These are phyloP conservation scores for Phocoena phocoena DNA, from an alignment of 2,113 vertebrate genomes.

Conservation along the genomic window DNA sequence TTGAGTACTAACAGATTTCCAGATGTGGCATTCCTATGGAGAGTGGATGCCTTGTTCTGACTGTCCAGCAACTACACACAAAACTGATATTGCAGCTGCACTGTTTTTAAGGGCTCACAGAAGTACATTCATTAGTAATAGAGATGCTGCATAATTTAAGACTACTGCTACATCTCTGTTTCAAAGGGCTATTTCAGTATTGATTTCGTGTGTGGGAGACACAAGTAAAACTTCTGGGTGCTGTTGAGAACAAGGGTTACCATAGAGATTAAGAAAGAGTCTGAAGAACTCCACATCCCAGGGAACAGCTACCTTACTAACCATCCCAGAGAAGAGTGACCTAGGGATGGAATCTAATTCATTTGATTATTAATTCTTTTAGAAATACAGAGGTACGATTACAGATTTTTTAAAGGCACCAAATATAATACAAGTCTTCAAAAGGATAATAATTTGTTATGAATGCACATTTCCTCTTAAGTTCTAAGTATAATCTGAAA, in stretches of 20 bases:
- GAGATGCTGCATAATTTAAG: constrained; percentile 85
- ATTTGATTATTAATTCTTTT: constrained; percentile 12
- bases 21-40: constrained; percentile 37
- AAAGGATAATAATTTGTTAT: background rate
- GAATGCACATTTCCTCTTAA: background rate
- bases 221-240: constrained; percentile 33
- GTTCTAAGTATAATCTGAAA: background rate
- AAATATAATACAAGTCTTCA: background rate
- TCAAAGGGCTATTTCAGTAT: constrained; percentile 72
- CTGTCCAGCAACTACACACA: constrained; percentile 20
- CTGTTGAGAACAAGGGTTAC: constrained; percentile 48
- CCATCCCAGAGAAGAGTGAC: background rate
- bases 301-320: background rate
- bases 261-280: constrained; percentile 65
- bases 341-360: background rate
- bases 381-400: background rate
- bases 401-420: background rate
- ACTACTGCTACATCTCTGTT: constrained; percentile 71
- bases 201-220: background rate
- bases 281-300: background rate
- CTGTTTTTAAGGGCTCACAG: constrained; percentile 61
- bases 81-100: constrained; percentile 36
- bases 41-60: background rate
- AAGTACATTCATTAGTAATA: constrained; percentile 85
- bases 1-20: constrained; percentile 36